Evolutionary conservation across 2,888 invertebrate species (phyloP), one percentile per base, ranked within the genome.

Genomic region (Synergus itoensis): DNA sequence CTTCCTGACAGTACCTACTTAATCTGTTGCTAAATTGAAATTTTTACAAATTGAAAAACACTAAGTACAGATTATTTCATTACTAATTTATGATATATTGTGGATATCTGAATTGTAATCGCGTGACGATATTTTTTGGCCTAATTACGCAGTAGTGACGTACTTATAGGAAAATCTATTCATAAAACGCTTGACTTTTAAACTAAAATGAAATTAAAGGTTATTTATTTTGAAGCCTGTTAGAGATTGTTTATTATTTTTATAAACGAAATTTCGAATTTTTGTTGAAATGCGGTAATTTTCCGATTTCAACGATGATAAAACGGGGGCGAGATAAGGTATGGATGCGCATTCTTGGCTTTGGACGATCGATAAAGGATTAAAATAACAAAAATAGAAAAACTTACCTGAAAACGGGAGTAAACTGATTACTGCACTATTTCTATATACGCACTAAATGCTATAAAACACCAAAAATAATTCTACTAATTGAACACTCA

Each of bases 331-430:
- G 41, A 28, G 48, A 73, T 73, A 53, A 53, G 48, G 53, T 73
- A 73, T 73, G 73, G 73, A 53, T 73, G n/a, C 73, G 53, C 53
- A 73, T 73, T 57, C 36, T n/a, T n/a, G 16, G 65, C 78, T 75
- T 80, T 60, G 43, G 4, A 80, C 28, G 62, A 76, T 40, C 21
- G 79, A 77, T 57, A 57, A 57, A 43, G 8, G 43, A 67, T 12
- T 12, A 48, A 69, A 69, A 14, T 69, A 4, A 79, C 77, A 80
- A 53, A 64, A 77, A 76, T 81, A 77, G 76, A 67, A 60, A 81
- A 82, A 81, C 82, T 83, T 77, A 87, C 85, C 84, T 85, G 85
- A 79, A 82, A 77, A 79, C 40, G 77, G 79, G 40, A 43, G 78
- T 79, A 40, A 82, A 84, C 75, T 80, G 36, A 73, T 53, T 73